A percentile compares a stretch with the other conserved stretches of the same genome.
Evolutionary conservation across 2,113 vertebrate genomes (phyloP).

Genomic region (Junco hyemalis): DNA sequence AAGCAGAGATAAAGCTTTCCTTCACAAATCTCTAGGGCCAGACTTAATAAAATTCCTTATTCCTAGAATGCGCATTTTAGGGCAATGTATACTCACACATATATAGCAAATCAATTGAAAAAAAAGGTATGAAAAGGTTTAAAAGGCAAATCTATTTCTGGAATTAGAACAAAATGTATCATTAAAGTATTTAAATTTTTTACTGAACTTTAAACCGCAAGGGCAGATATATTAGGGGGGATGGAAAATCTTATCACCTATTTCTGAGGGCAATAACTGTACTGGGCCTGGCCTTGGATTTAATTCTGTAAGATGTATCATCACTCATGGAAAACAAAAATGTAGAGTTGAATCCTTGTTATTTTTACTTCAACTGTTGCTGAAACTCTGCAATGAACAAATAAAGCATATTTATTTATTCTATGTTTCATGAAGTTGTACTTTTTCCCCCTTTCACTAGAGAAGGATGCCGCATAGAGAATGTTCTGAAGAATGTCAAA

Average conservation of each 20-base stretch:
- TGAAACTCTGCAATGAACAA: conserved; percentile 84
- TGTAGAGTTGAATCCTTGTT: conserved; percentile 85
- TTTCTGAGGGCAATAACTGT: conserved; percentile 81
- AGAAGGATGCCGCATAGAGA: conserved; percentile 99
- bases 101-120: conserved; percentile 62
- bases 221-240: conserved; percentile 50
- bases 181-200: conserved; percentile 69
- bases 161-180: conserved; percentile 65
- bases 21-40: conserved; percentile 77
- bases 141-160: conserved; percentile 79
- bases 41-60: conserved; percentile 82
- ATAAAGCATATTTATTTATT: conserved; percentile 86
- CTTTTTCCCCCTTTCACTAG: conserved; percentile 85
- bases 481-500: conserved; percentile 98
- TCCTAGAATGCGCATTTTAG: conserved; percentile 73
- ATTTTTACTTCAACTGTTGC: conserved; percentile 85
- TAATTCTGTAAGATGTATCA: conserved; percentile 90
- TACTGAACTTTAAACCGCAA: conserved; percentile 64
- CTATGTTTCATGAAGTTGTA: conserved; percentile 82
- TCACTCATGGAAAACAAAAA: conserved; percentile 79
- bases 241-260: conserved; percentile 49
- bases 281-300: conserved; percentile 85
- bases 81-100: conserved; percentile 61
- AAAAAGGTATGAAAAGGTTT: conserved; percentile 45
- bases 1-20: conserved; percentile 69